Percentiles rank a stretch among this genome's conserved stretches.
Conservation (phyloP, 2,113 vertebrate species). For the Nycticebus coucang region DNA sequence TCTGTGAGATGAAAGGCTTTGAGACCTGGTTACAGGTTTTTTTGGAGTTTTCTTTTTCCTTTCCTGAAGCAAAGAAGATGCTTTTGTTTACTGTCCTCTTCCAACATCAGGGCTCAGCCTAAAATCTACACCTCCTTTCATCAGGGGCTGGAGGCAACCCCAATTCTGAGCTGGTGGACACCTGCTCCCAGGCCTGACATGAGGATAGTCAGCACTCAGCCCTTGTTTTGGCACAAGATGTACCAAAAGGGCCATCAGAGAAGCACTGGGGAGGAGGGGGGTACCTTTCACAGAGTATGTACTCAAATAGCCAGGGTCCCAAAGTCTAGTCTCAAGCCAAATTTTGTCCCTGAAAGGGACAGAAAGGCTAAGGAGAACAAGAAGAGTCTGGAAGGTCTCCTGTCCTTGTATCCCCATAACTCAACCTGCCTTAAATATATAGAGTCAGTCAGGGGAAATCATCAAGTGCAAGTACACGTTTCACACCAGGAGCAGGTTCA, state of each 20-base stretch:
- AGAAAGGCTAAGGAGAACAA: background rate
- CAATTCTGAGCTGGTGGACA: background rate
- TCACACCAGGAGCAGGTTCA: background rate
- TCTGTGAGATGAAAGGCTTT: background rate
- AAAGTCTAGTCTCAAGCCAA: background rate
- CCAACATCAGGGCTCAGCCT: background rate
- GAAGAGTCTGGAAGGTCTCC: background rate
- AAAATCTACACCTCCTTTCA: background rate
- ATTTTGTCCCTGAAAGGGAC: background rate
- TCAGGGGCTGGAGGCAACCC: background rate
- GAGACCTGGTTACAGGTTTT: background rate
- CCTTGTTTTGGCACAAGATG: background rate
- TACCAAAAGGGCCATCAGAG: background rate
- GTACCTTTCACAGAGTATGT: background rate
- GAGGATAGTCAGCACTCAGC: background rate
- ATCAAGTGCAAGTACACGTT: background rate
- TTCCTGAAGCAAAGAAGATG: slow-evolving; percentile 4
- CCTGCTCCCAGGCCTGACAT: background rate
- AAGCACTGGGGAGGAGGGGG: too few species aligned
- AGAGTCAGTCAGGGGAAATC: background rate
- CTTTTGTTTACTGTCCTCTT: slow-evolving; percentile 34
- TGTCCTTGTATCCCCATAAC: background rate
- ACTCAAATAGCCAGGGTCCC: background rate
- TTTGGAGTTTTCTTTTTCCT: background rate
- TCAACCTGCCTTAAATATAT: background rate